Base-by-base conservation (phyloP, 2,797 vertebrate genomes). In the Melanotaenia trifasciata region DNA sequence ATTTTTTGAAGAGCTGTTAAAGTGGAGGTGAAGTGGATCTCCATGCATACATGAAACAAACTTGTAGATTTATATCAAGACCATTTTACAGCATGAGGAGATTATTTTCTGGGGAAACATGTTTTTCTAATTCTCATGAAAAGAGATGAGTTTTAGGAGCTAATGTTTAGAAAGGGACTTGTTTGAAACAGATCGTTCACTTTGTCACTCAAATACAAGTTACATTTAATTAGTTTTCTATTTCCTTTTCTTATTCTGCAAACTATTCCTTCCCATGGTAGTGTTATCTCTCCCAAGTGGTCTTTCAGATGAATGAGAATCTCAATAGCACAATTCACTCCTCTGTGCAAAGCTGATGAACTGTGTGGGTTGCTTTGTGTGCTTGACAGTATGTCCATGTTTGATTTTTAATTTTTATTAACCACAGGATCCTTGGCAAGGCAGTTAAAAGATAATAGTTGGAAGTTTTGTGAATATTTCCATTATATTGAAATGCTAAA, bases 331-430 rank as follows among this genome's bases (percentile, higher is more conserved):
- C 62, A 51, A 14, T 63, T 80, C 65, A 38, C 72, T 79, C 59
- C 18, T 79, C 51, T 67, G 70, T 63, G 74, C 60, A 74, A 28
- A 71, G 72, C 58, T 38, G 72, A 72, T 70, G 72, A 76, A 78
- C 63, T 61, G 72, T 53, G 70, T 45, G 65, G 66, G 74, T 78
- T 57, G 81, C 63, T 53, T 68, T 66, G 12, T 74, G 60, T 53
- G 9, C 83, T 75, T 83, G 70, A 84, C 67, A 64, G 32, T 0
- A 0, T 5, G 50, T 78, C 64, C 73, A 77, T 57, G 65, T 84
- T 81, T 69, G 73, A 78, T 81, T 78, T 84, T 83, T 76, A 61
- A 45, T 81, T 84, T 89, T 80, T 80, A 70, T 47, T 63, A 76
- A 66, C 50, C 12, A 9, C 58, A 56, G 58, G n/a, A 84, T 64